Percentiles rank a stretch among this genome's conserved stretches.
Conservation (phyloP, 2,888 invertebrate species). For the Cepaea hortensis region DNA sequence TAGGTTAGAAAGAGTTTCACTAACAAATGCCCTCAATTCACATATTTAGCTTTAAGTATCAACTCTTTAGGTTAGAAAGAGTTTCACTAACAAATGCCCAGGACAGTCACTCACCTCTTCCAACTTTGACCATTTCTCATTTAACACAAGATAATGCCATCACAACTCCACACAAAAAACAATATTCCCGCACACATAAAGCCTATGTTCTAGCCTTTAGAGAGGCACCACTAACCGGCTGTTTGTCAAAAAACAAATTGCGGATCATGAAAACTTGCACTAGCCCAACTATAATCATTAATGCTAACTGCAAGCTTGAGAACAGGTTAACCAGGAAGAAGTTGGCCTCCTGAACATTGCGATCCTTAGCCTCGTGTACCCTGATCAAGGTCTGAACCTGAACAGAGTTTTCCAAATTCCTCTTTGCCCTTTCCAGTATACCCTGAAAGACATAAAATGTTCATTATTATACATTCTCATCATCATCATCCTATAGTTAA, state of each 20-base stretch:
- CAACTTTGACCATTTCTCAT: too few species aligned
- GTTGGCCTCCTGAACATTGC: conserved; percentile 88
- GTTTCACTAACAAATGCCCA: too few species aligned
- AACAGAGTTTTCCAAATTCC: conserved; percentile 71
- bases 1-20: too few species aligned
- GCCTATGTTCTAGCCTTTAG: conserved; percentile 46
- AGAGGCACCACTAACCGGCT: conserved; percentile 33
- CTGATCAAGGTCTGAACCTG: conserved; percentile 78
- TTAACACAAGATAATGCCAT: background rate
- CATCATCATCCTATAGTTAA: too few species aligned
- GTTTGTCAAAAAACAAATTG: conserved; percentile 84
- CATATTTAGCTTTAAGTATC: too few species aligned
- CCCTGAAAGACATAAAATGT: conserved; percentile 76
- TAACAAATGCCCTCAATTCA: too few species aligned
- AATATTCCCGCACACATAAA: background rate
- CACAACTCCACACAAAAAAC: background rate
- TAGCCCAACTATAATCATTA: conserved; percentile 85
- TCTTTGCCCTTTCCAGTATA: conserved; percentile 81
- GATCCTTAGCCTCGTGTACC: conserved; percentile 87
- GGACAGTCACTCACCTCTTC: too few species aligned
- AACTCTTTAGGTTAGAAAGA: too few species aligned
- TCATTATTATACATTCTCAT: too few species aligned
- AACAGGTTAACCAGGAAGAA: conserved; percentile 88
- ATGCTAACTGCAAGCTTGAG: conserved; percentile 82
- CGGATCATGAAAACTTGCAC: conserved; percentile 85